Evolutionary conservation across 2,888 invertebrate genomes (phyloP).

Genomic region (Sepioteuthis lessoniana): DNA sequence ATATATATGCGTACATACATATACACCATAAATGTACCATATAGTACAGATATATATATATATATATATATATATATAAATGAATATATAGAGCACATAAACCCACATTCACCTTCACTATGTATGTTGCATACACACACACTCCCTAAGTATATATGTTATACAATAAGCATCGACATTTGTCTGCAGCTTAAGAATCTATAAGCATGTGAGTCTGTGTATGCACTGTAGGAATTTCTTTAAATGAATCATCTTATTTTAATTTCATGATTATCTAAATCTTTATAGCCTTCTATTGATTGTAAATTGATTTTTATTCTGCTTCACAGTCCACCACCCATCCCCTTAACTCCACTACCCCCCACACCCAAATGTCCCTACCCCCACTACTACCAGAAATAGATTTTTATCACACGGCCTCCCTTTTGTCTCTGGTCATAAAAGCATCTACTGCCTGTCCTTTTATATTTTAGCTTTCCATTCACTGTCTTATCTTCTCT

Average conservation of each 20-base stretch:
- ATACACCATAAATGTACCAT: too few relatives aligned
- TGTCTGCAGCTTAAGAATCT: background rate
- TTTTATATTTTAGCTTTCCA: background rate
- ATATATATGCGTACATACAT: too few relatives aligned
- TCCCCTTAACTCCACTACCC: too few relatives aligned
- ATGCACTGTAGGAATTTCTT: constrained; percentile 12
- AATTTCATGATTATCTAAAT: constrained; percentile 23
- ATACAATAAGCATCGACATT: background rate
- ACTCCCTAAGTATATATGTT: too few relatives aligned
- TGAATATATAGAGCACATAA: too few relatives aligned
- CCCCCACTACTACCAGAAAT: background rate
- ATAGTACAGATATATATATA: too few relatives aligned
- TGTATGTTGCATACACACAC: too few relatives aligned
- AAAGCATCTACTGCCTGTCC: constrained; percentile 11
- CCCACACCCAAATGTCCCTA: background rate
- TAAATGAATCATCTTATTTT: background rate
- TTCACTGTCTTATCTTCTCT: background rate
- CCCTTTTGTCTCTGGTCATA: constrained; percentile 3
- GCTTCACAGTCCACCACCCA: background rate
- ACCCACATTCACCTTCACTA: too few relatives aligned
- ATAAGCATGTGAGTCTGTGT: background rate
- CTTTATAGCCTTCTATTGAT: constrained; percentile 20
- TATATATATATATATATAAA: too few relatives aligned
- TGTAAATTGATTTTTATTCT: constrained; percentile 14
- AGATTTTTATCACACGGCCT: background rate